Percentiles rank a stretch among this genome's conserved stretches.
These are phyloP conservation scores for Dasypus novemcinctus DNA, from an alignment of 2,113 vertebrate species.

Conservation along the genomic window DNA sequence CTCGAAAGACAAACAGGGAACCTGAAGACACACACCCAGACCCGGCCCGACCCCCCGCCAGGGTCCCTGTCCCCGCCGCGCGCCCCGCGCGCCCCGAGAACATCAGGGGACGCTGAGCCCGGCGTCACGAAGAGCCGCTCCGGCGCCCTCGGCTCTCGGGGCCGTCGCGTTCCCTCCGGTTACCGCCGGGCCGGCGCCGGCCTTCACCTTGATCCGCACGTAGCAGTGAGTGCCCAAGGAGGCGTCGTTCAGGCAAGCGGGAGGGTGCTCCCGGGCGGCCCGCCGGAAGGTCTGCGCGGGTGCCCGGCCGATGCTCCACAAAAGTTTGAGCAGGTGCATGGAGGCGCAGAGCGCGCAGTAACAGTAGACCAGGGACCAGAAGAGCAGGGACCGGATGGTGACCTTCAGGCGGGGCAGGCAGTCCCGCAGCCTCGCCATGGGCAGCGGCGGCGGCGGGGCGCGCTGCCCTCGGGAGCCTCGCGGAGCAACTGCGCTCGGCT, in stretches of 20 bases:
- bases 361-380: constrained; percentile 92
- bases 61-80: not conserved
- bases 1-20: not conserved
- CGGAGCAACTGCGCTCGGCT: constrained; percentile 25
- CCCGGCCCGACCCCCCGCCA: not conserved
- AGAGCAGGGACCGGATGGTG: constrained; percentile 85
- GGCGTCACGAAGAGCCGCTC: not conserved
- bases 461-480: not conserved
- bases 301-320: constrained; percentile 90
- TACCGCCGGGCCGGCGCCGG: not conserved
- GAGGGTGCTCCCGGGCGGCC: constrained; percentile 89
- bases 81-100: not conserved
- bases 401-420: constrained; percentile 85
- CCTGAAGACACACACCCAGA: not conserved
- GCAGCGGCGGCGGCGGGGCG: constrained; percentile 20
- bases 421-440: constrained; percentile 89
- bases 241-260: constrained; percentile 93
- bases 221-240: constrained; percentile 98
- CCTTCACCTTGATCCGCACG: constrained; percentile 94
- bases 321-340: constrained; percentile 92
- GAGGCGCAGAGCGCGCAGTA: constrained; percentile 90
- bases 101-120: not conserved
- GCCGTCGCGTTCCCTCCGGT: not conserved
- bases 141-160: not conserved
- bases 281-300: constrained; percentile 91